Conservation (phyloP, 2,113 vertebrate species). For the Bufo bufo region DNA sequence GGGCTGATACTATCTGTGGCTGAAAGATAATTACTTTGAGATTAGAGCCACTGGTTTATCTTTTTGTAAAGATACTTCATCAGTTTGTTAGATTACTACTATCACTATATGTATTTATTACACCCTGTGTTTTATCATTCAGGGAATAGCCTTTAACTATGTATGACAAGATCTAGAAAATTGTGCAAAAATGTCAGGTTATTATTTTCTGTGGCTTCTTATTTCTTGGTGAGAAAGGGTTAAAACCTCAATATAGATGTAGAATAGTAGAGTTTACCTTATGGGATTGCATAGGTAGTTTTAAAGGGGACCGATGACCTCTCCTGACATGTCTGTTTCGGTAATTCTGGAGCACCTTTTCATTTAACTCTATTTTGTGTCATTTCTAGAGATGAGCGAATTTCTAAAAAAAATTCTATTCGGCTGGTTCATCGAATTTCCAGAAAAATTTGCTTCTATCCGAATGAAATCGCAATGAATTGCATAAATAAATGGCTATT, state of each 20-base stretch:
- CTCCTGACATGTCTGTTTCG: too few species aligned
- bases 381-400: too few species aligned
- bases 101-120: not conserved
- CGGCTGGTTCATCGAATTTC: too few species aligned
- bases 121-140: not conserved
- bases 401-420: too few species aligned
- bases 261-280: not conserved
- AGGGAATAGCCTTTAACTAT: not conserved
- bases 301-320: too few species aligned
- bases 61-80: constrained; percentile 8
- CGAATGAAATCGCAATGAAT: too few species aligned
- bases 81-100: not conserved
- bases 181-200: not conserved
- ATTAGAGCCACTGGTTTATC: not conserved
- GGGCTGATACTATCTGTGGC: not conserved
- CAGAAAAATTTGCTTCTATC: too few species aligned
- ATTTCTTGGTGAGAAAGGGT: not conserved
- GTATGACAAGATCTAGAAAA: not conserved
- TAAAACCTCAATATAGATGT: not conserved
- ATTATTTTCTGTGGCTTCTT: not conserved
- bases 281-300: not conserved
- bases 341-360: too few species aligned
- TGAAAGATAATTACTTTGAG: constrained; percentile 26
- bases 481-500: too few species aligned
- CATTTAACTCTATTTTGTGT: too few species aligned